phyloP scores from a whole-genome alignment of 1,140 invertebrate genomes.

The Galleria mellonella region DNA sequence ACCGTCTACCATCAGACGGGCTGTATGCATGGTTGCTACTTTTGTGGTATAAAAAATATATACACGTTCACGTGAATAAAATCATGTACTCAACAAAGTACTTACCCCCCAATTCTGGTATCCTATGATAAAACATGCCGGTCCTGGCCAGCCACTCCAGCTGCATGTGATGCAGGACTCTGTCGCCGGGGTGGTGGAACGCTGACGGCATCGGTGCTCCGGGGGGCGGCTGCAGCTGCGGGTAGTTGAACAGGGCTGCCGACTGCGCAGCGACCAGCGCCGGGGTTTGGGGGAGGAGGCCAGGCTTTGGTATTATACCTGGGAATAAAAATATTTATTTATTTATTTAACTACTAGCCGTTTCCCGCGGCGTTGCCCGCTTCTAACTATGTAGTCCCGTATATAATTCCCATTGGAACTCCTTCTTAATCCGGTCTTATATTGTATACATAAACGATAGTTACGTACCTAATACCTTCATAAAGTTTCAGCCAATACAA shows the following conservation, averaged over 20 bases:
- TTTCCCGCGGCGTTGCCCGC: too few species aligned
- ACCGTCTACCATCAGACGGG: too few species aligned
- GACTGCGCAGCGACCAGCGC: conserved; percentile 55
- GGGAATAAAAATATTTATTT: conserved; percentile 9
- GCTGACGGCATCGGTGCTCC: conserved; percentile 47
- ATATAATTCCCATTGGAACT: too few species aligned
- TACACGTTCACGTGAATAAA: too few species aligned
- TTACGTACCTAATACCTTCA: too few species aligned
- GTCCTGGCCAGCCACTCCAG: conserved; percentile 89
- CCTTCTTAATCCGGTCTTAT: too few species aligned
- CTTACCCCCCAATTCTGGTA: conserved; percentile 80
- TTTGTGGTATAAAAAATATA: too few species aligned
- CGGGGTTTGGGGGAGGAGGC: conserved; percentile 56
- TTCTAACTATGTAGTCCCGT: too few species aligned
- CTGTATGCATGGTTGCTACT: too few species aligned
- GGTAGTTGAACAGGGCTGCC: conserved; percentile 55
- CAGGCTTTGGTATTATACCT: conserved; percentile 69
- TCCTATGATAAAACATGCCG: conserved; percentile 88
- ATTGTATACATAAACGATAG: too few species aligned
- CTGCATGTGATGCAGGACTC: conserved; percentile 84
- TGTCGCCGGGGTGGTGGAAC: conserved; percentile 62
- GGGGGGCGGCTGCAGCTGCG: conserved; percentile 26
- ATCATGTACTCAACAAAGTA: not conserved
- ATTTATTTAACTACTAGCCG: too few species aligned
- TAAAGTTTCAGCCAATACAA: too few species aligned